Evolutionary conservation across 2,113 vertebrate genomes (phyloP).

Genomic region (Elachura formosa): DNA sequence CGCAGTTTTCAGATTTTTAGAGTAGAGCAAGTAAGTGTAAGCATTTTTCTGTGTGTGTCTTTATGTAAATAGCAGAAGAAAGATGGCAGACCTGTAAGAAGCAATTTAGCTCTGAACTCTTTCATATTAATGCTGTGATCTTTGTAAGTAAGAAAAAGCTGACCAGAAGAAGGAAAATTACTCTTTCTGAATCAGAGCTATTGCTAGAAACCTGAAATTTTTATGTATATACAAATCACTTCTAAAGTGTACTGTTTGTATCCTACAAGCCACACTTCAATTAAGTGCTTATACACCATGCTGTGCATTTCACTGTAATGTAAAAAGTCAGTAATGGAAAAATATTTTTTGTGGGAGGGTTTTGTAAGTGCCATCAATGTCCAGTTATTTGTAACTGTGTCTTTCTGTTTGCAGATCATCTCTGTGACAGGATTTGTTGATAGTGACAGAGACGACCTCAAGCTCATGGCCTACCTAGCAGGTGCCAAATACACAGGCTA

Average conservation of each 20-base stretch:
- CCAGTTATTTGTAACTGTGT: background rate
- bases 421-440: constrained; percentile 96
- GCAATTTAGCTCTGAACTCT: background rate
- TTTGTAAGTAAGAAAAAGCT: background rate
- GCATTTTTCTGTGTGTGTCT: background rate
- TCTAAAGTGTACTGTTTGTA: background rate
- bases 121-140: background rate
- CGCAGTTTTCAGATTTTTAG: background rate
- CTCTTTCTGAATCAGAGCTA: background rate
- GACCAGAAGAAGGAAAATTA: background rate
- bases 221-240: background rate
- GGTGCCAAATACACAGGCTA: constrained; percentile 95
- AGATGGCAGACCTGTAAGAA: background rate
- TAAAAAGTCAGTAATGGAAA: background rate
- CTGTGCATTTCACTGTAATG: background rate
- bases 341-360: background rate
- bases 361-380: background rate
- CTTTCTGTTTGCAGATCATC: constrained; percentile 79
- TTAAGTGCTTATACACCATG: background rate
- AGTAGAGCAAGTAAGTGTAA: background rate
- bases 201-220: background rate
- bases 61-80: background rate
- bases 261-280: background rate
- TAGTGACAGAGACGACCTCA: constrained; percentile 92
- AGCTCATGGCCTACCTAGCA: constrained; percentile 92